Conservation (phyloP, 2,113 vertebrate species). For the Herpetotheres cachinnans region DNA sequence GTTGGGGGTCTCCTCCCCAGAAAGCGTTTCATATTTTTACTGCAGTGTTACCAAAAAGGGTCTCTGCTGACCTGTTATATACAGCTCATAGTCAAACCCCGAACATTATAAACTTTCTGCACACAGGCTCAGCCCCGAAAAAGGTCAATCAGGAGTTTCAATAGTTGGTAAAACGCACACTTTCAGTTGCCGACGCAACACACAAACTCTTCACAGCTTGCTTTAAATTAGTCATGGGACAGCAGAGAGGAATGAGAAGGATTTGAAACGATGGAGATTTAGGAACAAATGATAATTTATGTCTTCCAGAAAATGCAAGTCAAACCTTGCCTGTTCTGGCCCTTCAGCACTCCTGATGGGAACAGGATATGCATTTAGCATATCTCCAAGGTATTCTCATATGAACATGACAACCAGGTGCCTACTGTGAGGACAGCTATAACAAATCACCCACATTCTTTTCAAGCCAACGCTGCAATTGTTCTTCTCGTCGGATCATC, state of each 20-base stretch:
- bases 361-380: slow-evolving; percentile 55
- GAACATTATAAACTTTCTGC: neutral
- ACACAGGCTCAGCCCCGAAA: neutral
- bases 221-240: neutral
- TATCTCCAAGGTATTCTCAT: slow-evolving; percentile 59
- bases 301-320: slow-evolving; percentile 54
- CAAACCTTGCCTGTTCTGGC: slow-evolving; percentile 53
- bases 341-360: slow-evolving; percentile 37
- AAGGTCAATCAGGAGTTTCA: neutral
- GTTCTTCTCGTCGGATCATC: slow-evolving; percentile 45
- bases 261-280: slow-evolving; percentile 3
- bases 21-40: neutral
- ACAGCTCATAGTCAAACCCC: neutral
- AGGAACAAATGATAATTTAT: slow-evolving; percentile 54
- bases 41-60: neutral
- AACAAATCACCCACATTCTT: slow-evolving; percentile 64
- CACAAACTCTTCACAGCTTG: neutral
- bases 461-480: slow-evolving; percentile 48
- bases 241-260: neutral
- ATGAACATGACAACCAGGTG: slow-evolving; percentile 45
- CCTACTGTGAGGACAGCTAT: slow-evolving; percentile 58
- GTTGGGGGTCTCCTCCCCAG: neutral
- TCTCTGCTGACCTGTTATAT: neutral
- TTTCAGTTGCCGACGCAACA: neutral
- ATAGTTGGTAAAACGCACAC: neutral